Percentiles rank a stretch among this genome's conserved stretches.
phyloP scores from a whole-genome alignment of 2,888 invertebrate species.

The Cyaniris semiargus region DNA sequence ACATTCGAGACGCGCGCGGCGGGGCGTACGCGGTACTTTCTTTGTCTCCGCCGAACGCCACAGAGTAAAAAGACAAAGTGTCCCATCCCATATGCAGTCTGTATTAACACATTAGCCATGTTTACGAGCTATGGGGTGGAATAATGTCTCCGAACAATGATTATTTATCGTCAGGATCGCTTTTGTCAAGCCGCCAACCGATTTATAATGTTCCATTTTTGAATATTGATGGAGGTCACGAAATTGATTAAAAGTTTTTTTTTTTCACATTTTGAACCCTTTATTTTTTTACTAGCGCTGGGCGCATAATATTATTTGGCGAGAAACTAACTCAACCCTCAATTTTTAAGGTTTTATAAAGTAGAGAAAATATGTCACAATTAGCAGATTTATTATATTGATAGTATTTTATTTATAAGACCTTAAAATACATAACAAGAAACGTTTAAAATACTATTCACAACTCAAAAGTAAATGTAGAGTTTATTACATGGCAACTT shows the following conservation, averaged over 20 bases:
- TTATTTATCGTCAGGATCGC: conserved; percentile 61
- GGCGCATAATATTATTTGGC: neutral
- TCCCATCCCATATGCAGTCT: conserved; percentile 54
- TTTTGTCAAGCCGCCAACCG: conserved; percentile 60
- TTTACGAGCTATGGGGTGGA: conserved; percentile 64
- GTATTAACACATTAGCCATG: conserved; percentile 67
- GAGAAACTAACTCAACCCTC: neutral
- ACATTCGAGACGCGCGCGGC: conserved; percentile 60
- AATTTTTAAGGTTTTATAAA: too few relatives aligned
- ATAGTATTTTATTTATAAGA: neutral
- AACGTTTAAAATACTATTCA: neutral
- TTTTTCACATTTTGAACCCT: conserved; percentile 5
- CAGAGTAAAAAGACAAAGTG: conserved; percentile 49
- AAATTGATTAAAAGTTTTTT: conserved; percentile 48
- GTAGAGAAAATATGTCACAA: neutral
- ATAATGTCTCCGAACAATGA: conserved; percentile 63
- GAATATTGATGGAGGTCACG: conserved; percentile 54
- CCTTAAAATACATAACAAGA: conserved; percentile 47
- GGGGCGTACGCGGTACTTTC: conserved; percentile 65
- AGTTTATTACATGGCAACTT: conserved; percentile 30
- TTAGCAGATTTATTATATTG: neutral
- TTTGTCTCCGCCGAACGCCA: conserved; percentile 62
- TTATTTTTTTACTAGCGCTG: neutral
- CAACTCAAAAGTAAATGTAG: neutral
- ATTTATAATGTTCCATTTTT: conserved; percentile 58